Percentiles rank a stretch among this genome's conserved stretches.
These are phyloP conservation scores for Pristionchus exspectatus DNA, from an alignment of 2,888 invertebrate genomes.

Conservation along the genomic window DNA sequence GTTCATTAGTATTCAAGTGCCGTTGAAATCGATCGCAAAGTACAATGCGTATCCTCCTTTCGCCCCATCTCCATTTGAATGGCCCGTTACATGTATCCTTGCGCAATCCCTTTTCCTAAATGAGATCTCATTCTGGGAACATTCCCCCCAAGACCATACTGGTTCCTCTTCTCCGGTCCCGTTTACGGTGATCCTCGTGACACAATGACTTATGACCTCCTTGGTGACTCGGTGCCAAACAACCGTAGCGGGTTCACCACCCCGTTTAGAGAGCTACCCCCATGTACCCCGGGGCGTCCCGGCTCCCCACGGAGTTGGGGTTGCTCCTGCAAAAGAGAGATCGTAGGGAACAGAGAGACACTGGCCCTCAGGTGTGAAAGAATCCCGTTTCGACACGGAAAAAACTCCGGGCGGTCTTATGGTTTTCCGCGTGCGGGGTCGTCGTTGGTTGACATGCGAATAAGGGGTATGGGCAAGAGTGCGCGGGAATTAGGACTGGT, in stretches of 20 bases:
- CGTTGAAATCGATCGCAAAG: background rate
- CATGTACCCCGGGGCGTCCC: background rate
- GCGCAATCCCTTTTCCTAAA: background rate
- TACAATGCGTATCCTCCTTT: background rate
- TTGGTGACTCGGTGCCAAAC: background rate
- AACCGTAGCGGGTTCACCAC: background rate
- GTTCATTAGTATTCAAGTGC: slow-evolving; percentile 19
- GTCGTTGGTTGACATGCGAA: background rate
- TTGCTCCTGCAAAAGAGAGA: background rate
- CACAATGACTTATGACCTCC: slow-evolving; percentile 44
- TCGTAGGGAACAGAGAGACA: background rate
- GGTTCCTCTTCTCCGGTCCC: background rate
- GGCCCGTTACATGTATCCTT: background rate
- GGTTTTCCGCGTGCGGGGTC: slow-evolving; percentile 11
- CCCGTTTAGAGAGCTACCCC: background rate
- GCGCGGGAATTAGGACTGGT: slow-evolving; percentile 7
- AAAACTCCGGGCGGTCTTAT: background rate
- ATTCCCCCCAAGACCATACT: background rate
- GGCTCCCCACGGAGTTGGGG: background rate
- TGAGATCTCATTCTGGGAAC: background rate
- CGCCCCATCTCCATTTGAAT: slow-evolving; percentile 9
- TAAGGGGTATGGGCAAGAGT: background rate
- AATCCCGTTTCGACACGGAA: slow-evolving; percentile 13
- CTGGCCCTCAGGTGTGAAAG: background rate
- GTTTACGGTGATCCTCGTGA: background rate